These are phyloP conservation scores for Poecilia picta DNA, from an alignment of 2,797 vertebrate genomes.

Conservation along the genomic window DNA sequence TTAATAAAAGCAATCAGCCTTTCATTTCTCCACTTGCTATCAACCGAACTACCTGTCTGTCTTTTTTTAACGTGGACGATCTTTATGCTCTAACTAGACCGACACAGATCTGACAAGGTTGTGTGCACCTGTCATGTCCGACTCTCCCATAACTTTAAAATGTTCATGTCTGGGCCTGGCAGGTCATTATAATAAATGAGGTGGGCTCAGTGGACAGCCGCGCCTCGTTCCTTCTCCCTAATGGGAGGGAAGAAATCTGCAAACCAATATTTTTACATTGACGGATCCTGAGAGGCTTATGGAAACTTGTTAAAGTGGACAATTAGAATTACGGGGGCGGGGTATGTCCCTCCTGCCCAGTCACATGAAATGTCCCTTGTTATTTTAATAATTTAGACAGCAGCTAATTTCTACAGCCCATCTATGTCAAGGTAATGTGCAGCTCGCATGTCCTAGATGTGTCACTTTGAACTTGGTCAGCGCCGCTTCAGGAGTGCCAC, in stretches of 20 bases:
- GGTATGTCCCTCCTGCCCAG: slow-evolving; percentile 83
- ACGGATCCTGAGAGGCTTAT: slow-evolving; percentile 90
- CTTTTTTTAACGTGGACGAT: slow-evolving; percentile 64
- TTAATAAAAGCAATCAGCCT: slow-evolving; percentile 84
- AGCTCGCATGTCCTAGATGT: slow-evolving; percentile 88
- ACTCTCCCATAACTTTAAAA: slow-evolving; percentile 90
- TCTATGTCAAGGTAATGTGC: slow-evolving; percentile 96
- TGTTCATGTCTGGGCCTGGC: slow-evolving; percentile 96
- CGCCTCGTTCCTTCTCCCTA: slow-evolving; percentile 84
- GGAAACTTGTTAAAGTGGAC: slow-evolving; percentile 95
- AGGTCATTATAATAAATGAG: slow-evolving; percentile 99
- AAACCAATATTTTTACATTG: slow-evolving; percentile 87
- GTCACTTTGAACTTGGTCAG: slow-evolving; percentile 94
- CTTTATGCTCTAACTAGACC: slow-evolving; percentile 90
- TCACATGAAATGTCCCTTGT: slow-evolving; percentile 96
- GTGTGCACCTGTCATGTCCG: slow-evolving; percentile 91
- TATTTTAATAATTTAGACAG: slow-evolving; percentile 98
- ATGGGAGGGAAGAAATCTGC: slow-evolving; percentile 91
- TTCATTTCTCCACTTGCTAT: slow-evolving; percentile 50
- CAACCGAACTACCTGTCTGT: slow-evolving; percentile 50
- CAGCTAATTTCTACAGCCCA: slow-evolving; percentile 92
- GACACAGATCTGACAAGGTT: slow-evolving; percentile 91
- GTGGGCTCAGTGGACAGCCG: slow-evolving; percentile 85
- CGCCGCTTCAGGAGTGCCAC: slow-evolving; percentile 39
- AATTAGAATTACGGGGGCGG: slow-evolving; percentile 84